Conservation (phyloP, 2,797 vertebrate species). For the Gallirallus australis region DNA sequence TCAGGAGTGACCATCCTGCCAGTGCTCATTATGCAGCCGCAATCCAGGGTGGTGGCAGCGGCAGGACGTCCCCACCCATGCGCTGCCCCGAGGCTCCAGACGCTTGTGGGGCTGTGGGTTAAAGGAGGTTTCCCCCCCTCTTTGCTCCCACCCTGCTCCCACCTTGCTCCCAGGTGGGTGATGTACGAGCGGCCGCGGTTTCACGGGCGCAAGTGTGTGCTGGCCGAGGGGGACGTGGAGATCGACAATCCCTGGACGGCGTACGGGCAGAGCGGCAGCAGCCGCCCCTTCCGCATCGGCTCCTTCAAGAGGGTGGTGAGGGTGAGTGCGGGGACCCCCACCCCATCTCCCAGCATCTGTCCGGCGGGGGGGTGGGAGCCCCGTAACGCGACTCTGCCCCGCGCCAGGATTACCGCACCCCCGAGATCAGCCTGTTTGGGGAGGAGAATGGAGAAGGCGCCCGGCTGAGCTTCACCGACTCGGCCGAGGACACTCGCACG, state of each 20-base stretch:
- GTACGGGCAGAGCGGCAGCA: background rate
- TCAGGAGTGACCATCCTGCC: background rate
- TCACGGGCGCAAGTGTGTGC: slow-evolving; percentile 88
- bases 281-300: slow-evolving; percentile 60
- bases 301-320: slow-evolving; percentile 88
- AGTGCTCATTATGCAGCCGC: accelerated
- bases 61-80: background rate
- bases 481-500: slow-evolving; percentile 84
- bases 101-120: background rate
- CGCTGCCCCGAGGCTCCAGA: background rate
- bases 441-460: slow-evolving; percentile 89
- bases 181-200: slow-evolving; percentile 91
- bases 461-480: slow-evolving; percentile 84
- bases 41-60: background rate
- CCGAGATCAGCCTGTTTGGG: slow-evolving; percentile 89
- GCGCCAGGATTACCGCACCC: slow-evolving; percentile 87
- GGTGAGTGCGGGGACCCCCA: slow-evolving; percentile 75
- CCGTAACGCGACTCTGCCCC: background rate
- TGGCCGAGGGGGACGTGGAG: slow-evolving; percentile 91
- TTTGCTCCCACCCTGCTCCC: background rate
- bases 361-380: background rate
- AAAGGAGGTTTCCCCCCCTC: background rate
- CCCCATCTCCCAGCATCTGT: background rate
- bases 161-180: slow-evolving; percentile 84
- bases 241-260: slow-evolving; percentile 78